phyloP scores from a whole-genome alignment of 2,797 vertebrate genomes.

The Crocodylus rhombifer region DNA sequence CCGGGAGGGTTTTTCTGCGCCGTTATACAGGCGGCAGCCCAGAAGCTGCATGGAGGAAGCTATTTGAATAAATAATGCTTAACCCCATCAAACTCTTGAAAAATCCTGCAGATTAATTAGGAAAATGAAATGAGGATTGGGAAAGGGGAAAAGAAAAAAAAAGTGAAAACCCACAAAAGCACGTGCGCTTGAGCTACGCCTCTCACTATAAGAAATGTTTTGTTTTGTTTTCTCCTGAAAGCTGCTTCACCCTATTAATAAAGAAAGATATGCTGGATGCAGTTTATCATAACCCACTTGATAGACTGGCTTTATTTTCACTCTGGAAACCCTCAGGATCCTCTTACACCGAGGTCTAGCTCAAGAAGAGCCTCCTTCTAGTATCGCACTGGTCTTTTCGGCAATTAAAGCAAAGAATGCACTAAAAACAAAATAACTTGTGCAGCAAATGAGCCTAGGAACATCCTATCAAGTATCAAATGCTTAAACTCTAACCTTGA shows the following conservation, averaged over 20 bases:
- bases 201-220: accelerated
- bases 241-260: not conserved
- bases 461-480: not conserved
- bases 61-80: accelerated
- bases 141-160: accelerated
- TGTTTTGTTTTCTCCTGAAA: not conserved
- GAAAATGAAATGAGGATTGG: accelerated
- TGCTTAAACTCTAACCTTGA: not conserved
- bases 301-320: not conserved
- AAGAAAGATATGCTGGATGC: accelerated
- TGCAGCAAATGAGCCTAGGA: not conserved
- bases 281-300: accelerated
- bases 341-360: not conserved
- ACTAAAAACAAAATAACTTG: slow-evolving; percentile 10
- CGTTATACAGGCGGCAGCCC: not conserved
- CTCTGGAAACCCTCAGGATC: not conserved
- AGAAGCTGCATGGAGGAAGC: accelerated
- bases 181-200: accelerated
- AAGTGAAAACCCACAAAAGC: accelerated
- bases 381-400: not conserved
- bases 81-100: accelerated
- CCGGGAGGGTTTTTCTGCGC: accelerated
- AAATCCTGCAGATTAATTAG: accelerated
- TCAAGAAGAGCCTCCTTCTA: not conserved
- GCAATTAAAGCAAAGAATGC: not conserved